Base-by-base conservation (phyloP, 1,140 invertebrate genomes). In the Brachionus rotundiformis region DNA sequence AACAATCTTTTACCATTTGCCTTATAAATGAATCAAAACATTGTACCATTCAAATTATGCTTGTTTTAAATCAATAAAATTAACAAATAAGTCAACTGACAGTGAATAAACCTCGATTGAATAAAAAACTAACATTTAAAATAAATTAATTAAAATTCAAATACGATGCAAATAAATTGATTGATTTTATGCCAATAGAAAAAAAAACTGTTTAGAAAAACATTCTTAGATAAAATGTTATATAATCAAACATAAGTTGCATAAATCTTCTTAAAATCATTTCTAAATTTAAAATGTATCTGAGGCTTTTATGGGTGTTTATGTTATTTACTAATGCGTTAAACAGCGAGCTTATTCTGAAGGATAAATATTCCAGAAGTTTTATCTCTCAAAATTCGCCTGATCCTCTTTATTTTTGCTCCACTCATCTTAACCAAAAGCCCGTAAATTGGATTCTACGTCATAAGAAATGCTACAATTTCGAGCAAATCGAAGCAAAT, bases 381-480 rank as follows among this genome's bases (percentile, higher is more conserved):
- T 54, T 19, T 54, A 54, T 54, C 47, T 54, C 47, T 49, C 27
- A 39, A 13, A 25, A 19, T 39, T 36, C n/a, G 10, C 23, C 27
- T 23, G 31, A 54, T 59, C 10, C n/a, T 59, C 54, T 79, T 2
- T 63, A 59, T 13, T 79, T 31, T 54, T 79, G 76, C 54, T 79
- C 76, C 27, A 59, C 76, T 54, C 47, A 79, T 59, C 33, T 39
- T 3, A 63, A 63, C 7, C 31, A 79, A 79, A 79, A 36, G 5
- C 76, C 47, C 3, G 31, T 79, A 27, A 59, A 79, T 79, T 79
- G 76, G 76, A 59, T 59, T 36, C 36, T 79, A 59, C 19, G 44
- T n/a, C 19, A 79, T 41, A 79, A 79, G 7, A 79, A 79, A 79
- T 79, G 76, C 36, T 79, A 59, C 47, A 33, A 63, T 54, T 63